Conservation (phyloP, 2,797 vertebrate species). For the Catostomus latipinnis region DNA sequence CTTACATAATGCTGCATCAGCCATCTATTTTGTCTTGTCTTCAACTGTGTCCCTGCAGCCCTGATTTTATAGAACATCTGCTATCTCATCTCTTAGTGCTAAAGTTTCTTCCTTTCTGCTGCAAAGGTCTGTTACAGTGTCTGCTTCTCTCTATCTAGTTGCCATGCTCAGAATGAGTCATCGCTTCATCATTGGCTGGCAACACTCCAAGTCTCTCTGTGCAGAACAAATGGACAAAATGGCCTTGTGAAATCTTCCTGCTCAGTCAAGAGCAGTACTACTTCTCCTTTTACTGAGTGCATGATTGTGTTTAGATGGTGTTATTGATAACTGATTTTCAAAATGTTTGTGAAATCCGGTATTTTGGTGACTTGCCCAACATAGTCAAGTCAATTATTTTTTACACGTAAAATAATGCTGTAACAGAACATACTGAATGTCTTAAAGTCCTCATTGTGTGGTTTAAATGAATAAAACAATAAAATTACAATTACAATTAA, state of each 20-base stretch:
- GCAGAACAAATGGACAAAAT: constrained; percentile 43
- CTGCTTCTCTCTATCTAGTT: constrained; percentile 31
- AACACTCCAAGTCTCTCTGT: constrained; percentile 28
- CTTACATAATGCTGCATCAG: neutral
- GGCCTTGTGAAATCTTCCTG: constrained; percentile 42
- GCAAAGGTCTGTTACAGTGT: constrained; percentile 33
- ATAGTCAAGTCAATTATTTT: too few relatives aligned
- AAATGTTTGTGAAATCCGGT: constrained; percentile 42
- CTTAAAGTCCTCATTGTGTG: too few relatives aligned
- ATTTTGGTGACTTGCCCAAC: constrained; percentile 18
- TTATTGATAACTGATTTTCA: constrained; percentile 51
- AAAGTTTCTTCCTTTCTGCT: constrained; percentile 18
- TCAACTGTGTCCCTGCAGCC: neutral
- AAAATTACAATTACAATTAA: too few relatives aligned
- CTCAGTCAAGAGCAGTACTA: constrained; percentile 45
- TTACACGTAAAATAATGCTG: too few relatives aligned
- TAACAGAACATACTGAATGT: too few relatives aligned
- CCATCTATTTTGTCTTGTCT: neutral
- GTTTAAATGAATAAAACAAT: too few relatives aligned
- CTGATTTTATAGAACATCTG: constrained; percentile 29
- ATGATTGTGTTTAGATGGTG: constrained; percentile 31
- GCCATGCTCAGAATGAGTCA: constrained; percentile 60
- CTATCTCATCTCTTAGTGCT: constrained; percentile 21
- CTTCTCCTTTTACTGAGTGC: constrained; percentile 30
- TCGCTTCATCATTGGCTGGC: constrained; percentile 45